phyloP scores from a whole-genome alignment of 1,140 invertebrate genomes.

The Spodoptera litura region DNA sequence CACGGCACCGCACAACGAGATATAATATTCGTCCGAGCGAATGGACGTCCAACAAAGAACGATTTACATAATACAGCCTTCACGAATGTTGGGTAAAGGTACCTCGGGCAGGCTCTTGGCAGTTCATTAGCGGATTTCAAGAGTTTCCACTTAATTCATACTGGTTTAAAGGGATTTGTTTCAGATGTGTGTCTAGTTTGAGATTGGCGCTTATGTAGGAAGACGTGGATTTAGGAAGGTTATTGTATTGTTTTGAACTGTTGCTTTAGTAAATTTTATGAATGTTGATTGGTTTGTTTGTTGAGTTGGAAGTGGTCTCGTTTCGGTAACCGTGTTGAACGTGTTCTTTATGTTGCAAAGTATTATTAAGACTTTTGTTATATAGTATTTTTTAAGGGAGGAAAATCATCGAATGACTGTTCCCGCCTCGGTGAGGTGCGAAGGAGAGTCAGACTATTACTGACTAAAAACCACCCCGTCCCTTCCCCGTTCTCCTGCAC shows the following conservation, averaged over 20 bases:
- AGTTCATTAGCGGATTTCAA: constrained; percentile 15
- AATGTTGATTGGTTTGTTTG: too few relatives aligned
- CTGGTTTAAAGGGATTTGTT: not conserved
- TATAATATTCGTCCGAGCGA: constrained; percentile 30
- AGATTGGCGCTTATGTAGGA: not conserved
- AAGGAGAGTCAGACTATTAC: too few relatives aligned
- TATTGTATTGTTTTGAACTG: not conserved
- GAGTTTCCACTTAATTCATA: not conserved
- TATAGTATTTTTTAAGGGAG: too few relatives aligned
- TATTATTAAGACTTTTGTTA: too few relatives aligned
- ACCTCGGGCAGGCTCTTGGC: not conserved
- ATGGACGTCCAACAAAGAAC: constrained; percentile 16
- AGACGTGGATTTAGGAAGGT: not conserved
- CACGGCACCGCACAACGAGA: constrained; percentile 1
- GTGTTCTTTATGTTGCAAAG: not conserved
- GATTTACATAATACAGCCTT: constrained; percentile 35
- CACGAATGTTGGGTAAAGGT: constrained; percentile 15
- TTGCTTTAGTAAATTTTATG: too few relatives aligned
- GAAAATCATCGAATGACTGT: too few relatives aligned
- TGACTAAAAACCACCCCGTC: too few relatives aligned
- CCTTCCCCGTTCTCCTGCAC: too few relatives aligned
- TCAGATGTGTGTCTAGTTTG: not conserved
- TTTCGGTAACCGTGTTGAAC: not conserved
- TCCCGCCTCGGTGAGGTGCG: too few relatives aligned
- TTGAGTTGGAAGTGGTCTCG: too few relatives aligned